These are phyloP conservation scores for Tapera naevia DNA, from an alignment of 2,797 vertebrate species.

Conservation along the genomic window DNA sequence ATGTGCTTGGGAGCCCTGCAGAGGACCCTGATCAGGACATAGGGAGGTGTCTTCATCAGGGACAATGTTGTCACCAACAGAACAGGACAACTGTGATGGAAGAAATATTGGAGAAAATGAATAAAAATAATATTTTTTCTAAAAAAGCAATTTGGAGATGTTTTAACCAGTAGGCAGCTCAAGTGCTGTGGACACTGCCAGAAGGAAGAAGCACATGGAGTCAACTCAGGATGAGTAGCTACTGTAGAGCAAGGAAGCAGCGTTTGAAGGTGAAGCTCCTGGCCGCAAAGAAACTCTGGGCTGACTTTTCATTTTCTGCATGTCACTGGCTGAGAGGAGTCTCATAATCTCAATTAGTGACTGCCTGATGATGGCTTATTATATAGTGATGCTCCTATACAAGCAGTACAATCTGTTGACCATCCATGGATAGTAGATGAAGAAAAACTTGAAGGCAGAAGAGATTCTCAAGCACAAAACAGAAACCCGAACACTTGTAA, in stretches of 20 bases:
- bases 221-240: too few relatives aligned
- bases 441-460: neutral
- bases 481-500: neutral
- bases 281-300: neutral
- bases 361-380: neutral
- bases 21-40: accelerated
- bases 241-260: neutral
- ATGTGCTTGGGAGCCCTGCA: neutral
- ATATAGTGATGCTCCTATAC: neutral
- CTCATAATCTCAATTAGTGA: neutral
- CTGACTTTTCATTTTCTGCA: neutral
- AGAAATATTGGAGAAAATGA: neutral
- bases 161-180: neutral
- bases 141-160: accelerated
- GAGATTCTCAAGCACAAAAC: neutral
- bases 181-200: neutral
- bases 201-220: neutral
- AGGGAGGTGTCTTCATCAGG: accelerated
- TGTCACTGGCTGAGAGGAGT: neutral
- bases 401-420: neutral
- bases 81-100: neutral
- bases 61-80: neutral
- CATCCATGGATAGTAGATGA: neutral
- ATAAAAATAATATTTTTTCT: neutral
- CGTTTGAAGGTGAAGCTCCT: neutral